Evolutionary conservation across 92 coral and sea anemone genomes (phyloP), one percentile per base, ranked within the genome.

Genomic region (Bergia sp.): DNA sequence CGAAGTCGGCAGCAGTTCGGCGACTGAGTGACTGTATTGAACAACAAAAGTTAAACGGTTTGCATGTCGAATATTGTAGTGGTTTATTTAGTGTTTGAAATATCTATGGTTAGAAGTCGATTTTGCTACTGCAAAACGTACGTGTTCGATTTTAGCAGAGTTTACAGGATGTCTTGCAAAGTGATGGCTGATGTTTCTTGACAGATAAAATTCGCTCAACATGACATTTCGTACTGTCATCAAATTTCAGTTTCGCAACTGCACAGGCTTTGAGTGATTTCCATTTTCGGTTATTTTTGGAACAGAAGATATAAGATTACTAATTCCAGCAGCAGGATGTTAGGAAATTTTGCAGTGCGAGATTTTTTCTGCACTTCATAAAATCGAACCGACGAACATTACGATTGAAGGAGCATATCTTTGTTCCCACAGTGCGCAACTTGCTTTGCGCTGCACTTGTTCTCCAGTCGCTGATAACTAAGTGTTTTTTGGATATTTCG

Each of bases 201-300:
- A 80, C 85, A 80, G 79, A 65, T 69, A 38, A 42, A 84, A 23
- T 49, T 84, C 75, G 79, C 87, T 71, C 77, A 47, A 71, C 66
- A 71, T 84, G 87, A 84, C 79, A 71, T 49, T 45, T 83, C 66
- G 13, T 79, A 4, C 66, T 11, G 1, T 44, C 66, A 44, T 83
- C 87, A 83, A 69, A n/a, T 83, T 83, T 45, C 87, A 69, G 64
- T 83, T 83, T 83, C 87, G 87, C 87, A 83, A 83, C 49, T 72
- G 39, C 42, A 29, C 29, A 36, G 65, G 40, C 79, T 37, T 7
- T 15, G 45, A 7, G 29, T 13, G 3, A 66, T 16, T n/a, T 53
- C 23, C 76, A 82, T 58, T 64, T 40, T 0, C 20, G 55, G 37
- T 55, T 84, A 43, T 84, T 69, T 71, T 43, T 18, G 42, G 55